These are phyloP conservation scores for Leptinotarsa defecta DNA, from an alignment of 1,140 invertebrate species.

Conservation along the genomic window DNA sequence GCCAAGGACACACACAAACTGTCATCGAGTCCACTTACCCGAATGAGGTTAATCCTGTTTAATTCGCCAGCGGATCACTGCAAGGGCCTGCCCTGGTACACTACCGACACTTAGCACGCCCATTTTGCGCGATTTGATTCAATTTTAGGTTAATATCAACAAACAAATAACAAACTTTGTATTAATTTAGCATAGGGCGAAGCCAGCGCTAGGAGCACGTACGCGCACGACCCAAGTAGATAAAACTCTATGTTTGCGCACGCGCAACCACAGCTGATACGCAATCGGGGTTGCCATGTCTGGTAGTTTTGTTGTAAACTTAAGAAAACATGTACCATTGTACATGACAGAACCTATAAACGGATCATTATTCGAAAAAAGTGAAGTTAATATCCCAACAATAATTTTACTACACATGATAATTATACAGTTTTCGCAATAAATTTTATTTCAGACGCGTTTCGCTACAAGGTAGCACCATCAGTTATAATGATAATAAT, in stretches of 20 bases:
- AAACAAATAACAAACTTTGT: conserved; percentile 50
- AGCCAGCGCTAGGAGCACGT: conserved; percentile 44
- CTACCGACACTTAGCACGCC: conserved; percentile 30
- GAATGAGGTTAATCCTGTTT: conserved; percentile 48
- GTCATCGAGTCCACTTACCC: conserved; percentile 46
- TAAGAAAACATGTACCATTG: background rate
- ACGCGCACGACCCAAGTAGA: conserved; percentile 38
- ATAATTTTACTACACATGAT: background rate
- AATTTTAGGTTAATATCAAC: conserved; percentile 51
- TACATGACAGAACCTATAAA: background rate
- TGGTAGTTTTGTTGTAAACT: background rate
- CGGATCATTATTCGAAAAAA: background rate
- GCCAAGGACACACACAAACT: conserved; percentile 49
- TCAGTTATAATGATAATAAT: background rate
- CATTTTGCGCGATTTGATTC: conserved; percentile 40
- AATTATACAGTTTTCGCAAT: too few relatives aligned
- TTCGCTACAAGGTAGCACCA: background rate
- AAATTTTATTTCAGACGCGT: too few relatives aligned
- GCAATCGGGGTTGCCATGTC: conserved; percentile 5
- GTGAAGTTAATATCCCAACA: background rate
- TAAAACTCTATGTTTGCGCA: conserved; percentile 29
- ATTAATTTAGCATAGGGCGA: conserved; percentile 50
- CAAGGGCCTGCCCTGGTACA: conserved; percentile 28
- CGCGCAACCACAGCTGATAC: conserved; percentile 35
- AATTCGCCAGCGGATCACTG: conserved; percentile 34